Evolutionary conservation across 2,113 vertebrate species (phyloP).

Genomic region (Chitala chitala): DNA sequence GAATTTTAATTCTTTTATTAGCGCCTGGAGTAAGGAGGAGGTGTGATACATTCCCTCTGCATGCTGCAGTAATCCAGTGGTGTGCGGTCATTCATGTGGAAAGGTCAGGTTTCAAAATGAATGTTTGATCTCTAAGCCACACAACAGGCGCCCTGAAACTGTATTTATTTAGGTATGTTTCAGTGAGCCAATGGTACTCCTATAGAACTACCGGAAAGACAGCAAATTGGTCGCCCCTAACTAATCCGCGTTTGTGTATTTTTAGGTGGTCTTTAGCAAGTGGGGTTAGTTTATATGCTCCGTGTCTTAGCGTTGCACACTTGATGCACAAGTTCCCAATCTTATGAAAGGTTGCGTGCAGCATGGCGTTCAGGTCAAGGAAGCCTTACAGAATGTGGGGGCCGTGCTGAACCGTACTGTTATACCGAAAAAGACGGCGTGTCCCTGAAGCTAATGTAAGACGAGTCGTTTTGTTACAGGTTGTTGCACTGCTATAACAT

Average conservation of each 20-base stretch:
- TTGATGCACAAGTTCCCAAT: too few relatives aligned
- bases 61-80: slow-evolving; percentile 19
- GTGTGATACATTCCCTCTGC: slow-evolving; percentile 10
- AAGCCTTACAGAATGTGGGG: neutral
- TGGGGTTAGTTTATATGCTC: neutral
- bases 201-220: too few relatives aligned
- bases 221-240: too few relatives aligned
- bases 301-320: neutral
- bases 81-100: slow-evolving; percentile 15
- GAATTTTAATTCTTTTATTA: slow-evolving; percentile 33
- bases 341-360: neutral
- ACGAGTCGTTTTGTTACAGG: neutral
- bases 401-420: neutral
- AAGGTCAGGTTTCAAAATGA: slow-evolving; percentile 22
- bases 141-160: neutral
- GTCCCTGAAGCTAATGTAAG: neutral
- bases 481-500: neutral
- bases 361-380: neutral
- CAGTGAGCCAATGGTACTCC: neutral
- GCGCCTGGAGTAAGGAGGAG: neutral
- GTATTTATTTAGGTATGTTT: neutral
- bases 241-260: neutral
- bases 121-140: slow-evolving; percentile 18
- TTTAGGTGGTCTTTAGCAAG: neutral
- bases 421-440: neutral